Evolutionary conservation across 2,888 invertebrate species (phyloP), one percentile per base, ranked within the genome.

Genomic region (Salticus scenicus): DNA sequence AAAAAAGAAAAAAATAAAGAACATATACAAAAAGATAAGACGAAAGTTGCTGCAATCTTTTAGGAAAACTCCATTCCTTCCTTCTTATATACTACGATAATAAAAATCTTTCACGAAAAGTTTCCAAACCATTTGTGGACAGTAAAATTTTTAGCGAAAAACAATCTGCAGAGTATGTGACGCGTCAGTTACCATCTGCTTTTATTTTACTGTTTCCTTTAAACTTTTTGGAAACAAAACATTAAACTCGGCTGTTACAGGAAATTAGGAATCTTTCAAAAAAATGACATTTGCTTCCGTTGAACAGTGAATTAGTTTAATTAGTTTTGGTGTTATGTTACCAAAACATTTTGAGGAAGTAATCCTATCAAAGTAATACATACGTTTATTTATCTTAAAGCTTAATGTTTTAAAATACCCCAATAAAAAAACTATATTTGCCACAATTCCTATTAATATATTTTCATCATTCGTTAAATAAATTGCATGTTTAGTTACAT

Each of bases 61-160:
- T n/a, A n/a, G n/a, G n/a, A n/a, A n/a, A n/a, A n/a, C 47, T 47
- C 17, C 47, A 47, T 2, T 10, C 47, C 2, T 10, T 47, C 47
- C n/a, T 47, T 47, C 47, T 47, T 47, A 10, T 47, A 47, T 17
- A 12, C 2, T 14, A 2, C 17, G 47, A 47, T 47, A 47, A 47
- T 14, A 47, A 47, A 47, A 47, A 47, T 17, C n/a, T n/a, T 47
- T 47, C 17, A 2, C 12, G 7, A 47, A 47, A 47, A 5, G 2
- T 47, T 47, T 47, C n/a, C 47, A 17, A 47, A 17, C 47, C 12
- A 47, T 47, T 47, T 47, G 47, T 47, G 47, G 47, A 47, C 47
- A 47, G 47, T 47, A 47, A 47, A 47, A 47, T 47, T 47, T 47
- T 47, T 47, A 47, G 47, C 47, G 47, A 47, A 47, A 47, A 47